Evolutionary conservation across 2,113 vertebrate species (phyloP), one percentile per base, ranked within the genome.

Genomic region (Chionodraco myersi): DNA sequence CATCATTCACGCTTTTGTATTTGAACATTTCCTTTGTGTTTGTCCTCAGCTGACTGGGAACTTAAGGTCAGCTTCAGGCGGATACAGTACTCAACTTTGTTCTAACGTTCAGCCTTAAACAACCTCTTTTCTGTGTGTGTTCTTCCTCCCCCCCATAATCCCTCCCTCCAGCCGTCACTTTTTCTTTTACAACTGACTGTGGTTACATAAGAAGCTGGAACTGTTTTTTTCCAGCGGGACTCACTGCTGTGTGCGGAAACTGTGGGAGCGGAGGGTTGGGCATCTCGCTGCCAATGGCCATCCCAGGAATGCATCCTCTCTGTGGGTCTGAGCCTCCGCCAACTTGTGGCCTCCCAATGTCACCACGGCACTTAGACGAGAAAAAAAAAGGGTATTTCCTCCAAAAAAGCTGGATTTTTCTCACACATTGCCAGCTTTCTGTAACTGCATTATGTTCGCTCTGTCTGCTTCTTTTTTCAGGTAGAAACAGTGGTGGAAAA

Each of bases 261-360:
- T 88, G 86, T 88, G 87, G 78, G 79, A 87, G 82, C 63, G 5
- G 47, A 72, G 82, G 80, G 76, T 65, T 57, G 90, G 90, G 90
- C 79, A 84, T 90, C 77, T 76, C 75, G 63, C 75, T 88, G 82
- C 91, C 86, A 76, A 82, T 77, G 90, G 88, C 86, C 91, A 86
- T 89, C 91, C 78, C 80, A 92, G 79, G 89, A 94, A 94, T 93
- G 91, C 68, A 79, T 85, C 87, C 87, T 75, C 86, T 92, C 90
- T 79, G 66, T 83, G 85, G 85, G 86, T 77, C 86, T 91, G 92
- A 88, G 89, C 80, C 56, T 10, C 78, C 69, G 92, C 93, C 92
- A 94, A 89, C 91, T 89, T 92, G 92, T 92, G 88, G 92, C 84
- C 79, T 92, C 90, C 82, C 85, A 90, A 87, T 87, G 91, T 93